Evolutionary conservation across 2,113 vertebrate species (phyloP).

Genomic region (Otus sunia): DNA sequence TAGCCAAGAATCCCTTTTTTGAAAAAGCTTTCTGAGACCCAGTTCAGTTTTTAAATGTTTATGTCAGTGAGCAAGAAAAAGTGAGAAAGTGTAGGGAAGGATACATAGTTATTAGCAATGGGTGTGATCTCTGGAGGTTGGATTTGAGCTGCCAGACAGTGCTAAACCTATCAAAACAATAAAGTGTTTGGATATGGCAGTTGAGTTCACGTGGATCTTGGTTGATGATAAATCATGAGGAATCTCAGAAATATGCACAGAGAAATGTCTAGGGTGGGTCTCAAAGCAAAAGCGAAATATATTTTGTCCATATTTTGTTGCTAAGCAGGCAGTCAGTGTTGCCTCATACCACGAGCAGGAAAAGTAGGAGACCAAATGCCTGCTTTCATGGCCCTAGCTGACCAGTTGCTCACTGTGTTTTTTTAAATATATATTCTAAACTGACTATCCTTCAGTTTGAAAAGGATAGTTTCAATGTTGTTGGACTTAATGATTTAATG

Average conservation of each 20-base stretch:
- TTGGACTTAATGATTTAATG: neutral
- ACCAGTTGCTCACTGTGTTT: neutral
- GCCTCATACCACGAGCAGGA: neutral
- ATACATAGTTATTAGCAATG: neutral
- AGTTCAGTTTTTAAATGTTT: neutral
- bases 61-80: neutral
- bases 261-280: conserved; percentile 38
- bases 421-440: neutral
- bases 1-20: neutral
- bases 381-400: neutral
- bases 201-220: neutral
- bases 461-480: too few relatives aligned
- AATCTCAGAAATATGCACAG: conserved; percentile 12
- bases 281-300: neutral
- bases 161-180: neutral
- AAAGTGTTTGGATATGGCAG: neutral
- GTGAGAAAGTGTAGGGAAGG: neutral
- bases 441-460: neutral
- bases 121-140: neutral
- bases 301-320: neutral
- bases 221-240: conserved; percentile 27
- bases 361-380: neutral
- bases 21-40: neutral
- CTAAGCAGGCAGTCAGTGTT: neutral
- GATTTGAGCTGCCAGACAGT: neutral